Evolutionary conservation across 2,888 invertebrate genomes (phyloP).

Genomic region (Lasioglossum malachurum): DNA sequence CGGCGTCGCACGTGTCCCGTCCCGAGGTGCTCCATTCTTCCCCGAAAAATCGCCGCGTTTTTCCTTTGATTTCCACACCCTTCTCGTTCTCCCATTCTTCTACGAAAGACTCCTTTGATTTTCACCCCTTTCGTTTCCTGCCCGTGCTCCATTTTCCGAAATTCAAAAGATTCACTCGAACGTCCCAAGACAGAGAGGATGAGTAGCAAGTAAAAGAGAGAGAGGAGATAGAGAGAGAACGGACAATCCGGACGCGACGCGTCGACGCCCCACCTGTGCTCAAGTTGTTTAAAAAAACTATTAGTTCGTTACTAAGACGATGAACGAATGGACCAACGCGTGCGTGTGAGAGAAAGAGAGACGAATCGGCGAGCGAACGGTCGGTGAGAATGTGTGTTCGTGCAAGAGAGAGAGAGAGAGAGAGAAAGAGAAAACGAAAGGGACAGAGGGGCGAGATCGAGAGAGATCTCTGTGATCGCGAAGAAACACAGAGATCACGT

Average conservation of each 20-base stretch:
- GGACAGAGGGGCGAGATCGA: conserved; percentile 12
- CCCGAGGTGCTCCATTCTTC: conserved; percentile 35
- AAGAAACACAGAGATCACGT: background rate
- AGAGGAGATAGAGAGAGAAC: background rate
- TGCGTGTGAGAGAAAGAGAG: conserved; percentile 8
- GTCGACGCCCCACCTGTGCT: conserved; percentile 79
- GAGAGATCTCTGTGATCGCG: background rate
- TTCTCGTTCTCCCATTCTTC: background rate
- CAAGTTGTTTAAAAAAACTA: conserved; percentile 82
- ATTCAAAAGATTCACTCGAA: background rate
- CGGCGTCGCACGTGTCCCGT: conserved; percentile 65
- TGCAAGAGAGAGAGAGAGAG: background rate
- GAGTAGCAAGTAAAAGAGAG: background rate
- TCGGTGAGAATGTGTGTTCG: background rate
- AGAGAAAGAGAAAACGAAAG: background rate
- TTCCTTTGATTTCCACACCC: conserved; percentile 12
- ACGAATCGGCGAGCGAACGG: background rate
- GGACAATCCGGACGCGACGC: conserved; percentile 22
- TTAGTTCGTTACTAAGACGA: conserved; percentile 79
- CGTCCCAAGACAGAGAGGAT: background rate
- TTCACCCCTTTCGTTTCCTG: background rate
- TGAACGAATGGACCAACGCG: background rate
- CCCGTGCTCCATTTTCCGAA: background rate
- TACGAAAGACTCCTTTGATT: background rate
- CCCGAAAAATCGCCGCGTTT: background rate